Conservation (phyloP, 2,113 vertebrate species). For the Butorides virescens region DNA sequence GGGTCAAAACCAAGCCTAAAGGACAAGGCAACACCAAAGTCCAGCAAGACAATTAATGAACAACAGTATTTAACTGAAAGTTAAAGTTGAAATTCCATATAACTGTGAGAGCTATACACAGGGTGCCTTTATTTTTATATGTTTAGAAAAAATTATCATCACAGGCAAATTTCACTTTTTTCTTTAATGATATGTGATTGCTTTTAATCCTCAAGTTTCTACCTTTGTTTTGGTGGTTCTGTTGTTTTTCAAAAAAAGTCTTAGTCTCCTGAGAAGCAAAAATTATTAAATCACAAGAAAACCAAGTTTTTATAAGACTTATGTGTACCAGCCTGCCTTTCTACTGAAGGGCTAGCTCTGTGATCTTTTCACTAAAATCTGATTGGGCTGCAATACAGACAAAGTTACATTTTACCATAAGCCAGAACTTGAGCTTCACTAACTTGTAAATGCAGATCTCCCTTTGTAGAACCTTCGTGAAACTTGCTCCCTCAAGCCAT, state of each 20-base stretch:
- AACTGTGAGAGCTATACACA: not conserved
- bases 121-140: not conserved
- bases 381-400: not conserved
- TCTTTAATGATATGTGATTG: not conserved
- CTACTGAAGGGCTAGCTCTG: not conserved
- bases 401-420: not conserved
- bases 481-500: not conserved
- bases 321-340: not conserved
- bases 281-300: not conserved
- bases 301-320: not conserved
- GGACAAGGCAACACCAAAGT: not conserved
- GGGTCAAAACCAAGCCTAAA: not conserved
- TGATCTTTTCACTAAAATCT: not conserved
- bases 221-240: not conserved
- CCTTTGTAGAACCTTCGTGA: not conserved
- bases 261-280: not conserved
- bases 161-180: not conserved
- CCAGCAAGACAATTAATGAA: not conserved
- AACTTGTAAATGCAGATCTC: not conserved
- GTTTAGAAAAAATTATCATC: not conserved
- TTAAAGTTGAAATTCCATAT: not conserved
- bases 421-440: not conserved
- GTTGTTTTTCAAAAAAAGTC: not conserved
- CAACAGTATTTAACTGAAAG: not conserved
- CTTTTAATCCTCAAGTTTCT: not conserved